These are phyloP conservation scores for Maniola jurtina DNA, from an alignment of 1,140 invertebrate genomes.

Conservation along the genomic window DNA sequence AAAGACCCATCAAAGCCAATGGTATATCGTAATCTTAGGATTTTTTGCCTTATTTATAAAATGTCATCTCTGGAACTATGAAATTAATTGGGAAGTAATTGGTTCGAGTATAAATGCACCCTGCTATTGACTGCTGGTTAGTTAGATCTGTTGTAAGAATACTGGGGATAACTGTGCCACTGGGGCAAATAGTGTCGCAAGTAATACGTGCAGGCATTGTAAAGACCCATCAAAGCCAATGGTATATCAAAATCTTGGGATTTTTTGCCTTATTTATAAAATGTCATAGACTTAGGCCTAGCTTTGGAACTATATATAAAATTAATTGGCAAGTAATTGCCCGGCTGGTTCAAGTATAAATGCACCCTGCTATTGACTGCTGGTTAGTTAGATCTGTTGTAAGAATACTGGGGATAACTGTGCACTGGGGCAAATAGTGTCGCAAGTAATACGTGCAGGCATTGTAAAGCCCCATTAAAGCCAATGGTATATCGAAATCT, in stretches of 20 bases:
- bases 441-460: not conserved
- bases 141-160: constrained; percentile 59
- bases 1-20: not conserved
- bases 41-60: too few species aligned
- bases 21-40: too few species aligned
- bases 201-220: not conserved
- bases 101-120: constrained; percentile 61
- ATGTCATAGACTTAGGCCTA: too few species aligned
- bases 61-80: too few species aligned
- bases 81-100: constrained; percentile 75
- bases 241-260: too few species aligned
- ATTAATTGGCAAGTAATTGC: constrained; percentile 75
- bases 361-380: constrained; percentile 66
- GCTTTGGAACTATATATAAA: too few species aligned
- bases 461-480: not conserved
- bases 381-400: constrained; percentile 65
- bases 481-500: too few species aligned
- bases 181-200: not conserved
- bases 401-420: constrained; percentile 42
- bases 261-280: too few species aligned
- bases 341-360: constrained; percentile 63
- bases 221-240: not conserved
- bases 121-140: constrained; percentile 72
- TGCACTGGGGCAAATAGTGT: not conserved
- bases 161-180: constrained; percentile 33